Evolutionary conservation across 2,113 vertebrate genomes (phyloP).

Genomic region (Callaeas wilsoni): DNA sequence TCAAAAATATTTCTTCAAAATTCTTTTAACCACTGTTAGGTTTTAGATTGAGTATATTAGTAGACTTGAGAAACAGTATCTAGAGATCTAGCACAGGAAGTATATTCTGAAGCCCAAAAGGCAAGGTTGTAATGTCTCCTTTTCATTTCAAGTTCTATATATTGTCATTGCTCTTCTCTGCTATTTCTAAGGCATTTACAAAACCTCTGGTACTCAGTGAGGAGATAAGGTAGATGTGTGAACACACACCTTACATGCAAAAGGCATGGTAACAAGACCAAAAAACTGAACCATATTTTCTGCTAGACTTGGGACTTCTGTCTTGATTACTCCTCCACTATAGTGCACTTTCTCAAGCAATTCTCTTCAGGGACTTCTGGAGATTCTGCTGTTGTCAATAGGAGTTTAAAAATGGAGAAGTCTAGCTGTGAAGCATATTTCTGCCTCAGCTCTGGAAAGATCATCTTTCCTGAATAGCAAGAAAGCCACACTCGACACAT

Average conservation of each 20-base stretch:
- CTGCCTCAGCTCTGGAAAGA: background rate
- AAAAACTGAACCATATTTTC: background rate
- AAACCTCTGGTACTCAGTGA: background rate
- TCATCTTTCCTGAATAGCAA: background rate
- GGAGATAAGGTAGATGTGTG: background rate
- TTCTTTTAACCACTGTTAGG: background rate
- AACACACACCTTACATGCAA: background rate
- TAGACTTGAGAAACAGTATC: background rate
- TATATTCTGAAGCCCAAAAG: background rate
- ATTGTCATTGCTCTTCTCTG: background rate
- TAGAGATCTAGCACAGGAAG: background rate
- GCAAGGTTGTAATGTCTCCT: background rate
- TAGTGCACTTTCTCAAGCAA: background rate
- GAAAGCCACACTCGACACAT: background rate
- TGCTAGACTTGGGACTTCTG: background rate
- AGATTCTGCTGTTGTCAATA: background rate
- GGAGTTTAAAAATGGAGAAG: background rate
- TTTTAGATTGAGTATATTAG: background rate
- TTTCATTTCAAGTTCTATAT: background rate
- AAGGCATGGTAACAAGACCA: background rate
- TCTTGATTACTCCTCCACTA: background rate
- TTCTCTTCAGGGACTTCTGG: background rate
- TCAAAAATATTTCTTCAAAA: background rate
- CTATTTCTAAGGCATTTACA: background rate
- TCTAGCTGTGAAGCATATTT: background rate